Evolutionary conservation across 2,888 invertebrate genomes (phyloP), one percentile per base, ranked within the genome.

Genomic region (Dryobota labecula): DNA sequence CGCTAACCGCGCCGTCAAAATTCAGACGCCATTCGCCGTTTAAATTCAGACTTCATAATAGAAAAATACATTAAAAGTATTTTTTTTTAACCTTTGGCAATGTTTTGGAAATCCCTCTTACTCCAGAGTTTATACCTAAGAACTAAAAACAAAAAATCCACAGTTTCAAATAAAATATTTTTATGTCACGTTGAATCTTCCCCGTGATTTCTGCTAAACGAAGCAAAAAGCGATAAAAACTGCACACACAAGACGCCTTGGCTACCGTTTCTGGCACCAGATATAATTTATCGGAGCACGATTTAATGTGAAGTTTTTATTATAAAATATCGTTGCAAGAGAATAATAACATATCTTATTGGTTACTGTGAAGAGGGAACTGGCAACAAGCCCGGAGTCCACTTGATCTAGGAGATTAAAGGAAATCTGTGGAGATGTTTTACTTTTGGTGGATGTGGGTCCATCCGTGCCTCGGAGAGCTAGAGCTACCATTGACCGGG

Each of bases 141-240:
- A 41, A 38, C 30, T 13, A 30, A 45, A 56, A 74, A 38, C 69
- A 15, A 58, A 43, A 11, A 49, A 49, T 18, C 7, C 18, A 60
- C 24, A 27, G n/a, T 56, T 62, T 45, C 49, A 70, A 24, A 66
- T 69, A 63, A 66, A 70, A 71, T 75, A 79, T 79, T 82, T 83
- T 68, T 66, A 70, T 65, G 72, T 79, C 76, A 36, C 72, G 27
- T 45, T 41, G 51, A 69, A 72, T 69, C 45, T 63, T 82, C 76
- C 72, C 75, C 73, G 65, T 68, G 71, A 83, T 75, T 76, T 76
- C 76, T 84, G 88, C 81, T 85, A 82, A 85, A 79, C 76, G 83
- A 84, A 84, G 84, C 85, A 82, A 83, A 85, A 85, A 84, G 73
- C 77, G 87, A 87, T 87, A 87, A 87, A 86, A 80, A 82, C 75